Percentiles rank a stretch among this genome's conserved stretches.
Conservation (phyloP, 2,113 vertebrate species). For the Anolis sagrei region DNA sequence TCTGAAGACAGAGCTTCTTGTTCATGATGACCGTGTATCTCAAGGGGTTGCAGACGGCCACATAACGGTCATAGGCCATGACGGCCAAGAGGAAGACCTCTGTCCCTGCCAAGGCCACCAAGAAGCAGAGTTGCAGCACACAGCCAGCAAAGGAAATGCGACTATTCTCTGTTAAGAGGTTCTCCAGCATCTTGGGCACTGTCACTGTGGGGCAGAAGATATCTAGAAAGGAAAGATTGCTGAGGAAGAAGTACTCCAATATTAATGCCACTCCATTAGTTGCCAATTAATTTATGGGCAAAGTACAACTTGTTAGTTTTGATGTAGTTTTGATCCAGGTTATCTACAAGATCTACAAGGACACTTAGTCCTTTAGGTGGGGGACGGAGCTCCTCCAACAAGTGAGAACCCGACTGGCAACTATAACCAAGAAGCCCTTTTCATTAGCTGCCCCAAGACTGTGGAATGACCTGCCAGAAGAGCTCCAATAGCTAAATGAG, state of each 20-base stretch:
- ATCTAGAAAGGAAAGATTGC: conserved; percentile 50
- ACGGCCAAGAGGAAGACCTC: conserved; percentile 16
- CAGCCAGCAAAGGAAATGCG: conserved; percentile 49
- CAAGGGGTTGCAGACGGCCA: conserved; percentile 23
- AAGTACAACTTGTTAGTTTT: no score
- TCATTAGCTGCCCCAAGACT: no score
- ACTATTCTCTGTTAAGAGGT: conserved; percentile 31
- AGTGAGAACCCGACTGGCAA: no score
- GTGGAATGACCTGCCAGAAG: no score
- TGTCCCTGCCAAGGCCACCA: conserved; percentile 18
- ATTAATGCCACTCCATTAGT: no score
- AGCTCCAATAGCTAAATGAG: no score
- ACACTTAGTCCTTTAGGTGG: no score
- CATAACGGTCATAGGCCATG: conserved; percentile 25
- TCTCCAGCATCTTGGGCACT: conserved; percentile 49
- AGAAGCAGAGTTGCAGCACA: conserved; percentile 38
- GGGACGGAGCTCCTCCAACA: no score
- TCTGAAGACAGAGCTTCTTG: neutral
- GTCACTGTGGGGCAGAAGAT: conserved; percentile 42
- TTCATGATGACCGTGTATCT: conserved; percentile 20
- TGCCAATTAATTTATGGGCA: no score
- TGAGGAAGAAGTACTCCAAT: conserved; percentile 49
- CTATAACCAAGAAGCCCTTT: no score
- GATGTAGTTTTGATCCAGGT: no score
- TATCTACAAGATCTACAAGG: no score